A percentile compares a stretch with the other conserved stretches of the same genome.
Conservation (phyloP, 2,888 invertebrate species). For the Ceraclea dissimilis region DNA sequence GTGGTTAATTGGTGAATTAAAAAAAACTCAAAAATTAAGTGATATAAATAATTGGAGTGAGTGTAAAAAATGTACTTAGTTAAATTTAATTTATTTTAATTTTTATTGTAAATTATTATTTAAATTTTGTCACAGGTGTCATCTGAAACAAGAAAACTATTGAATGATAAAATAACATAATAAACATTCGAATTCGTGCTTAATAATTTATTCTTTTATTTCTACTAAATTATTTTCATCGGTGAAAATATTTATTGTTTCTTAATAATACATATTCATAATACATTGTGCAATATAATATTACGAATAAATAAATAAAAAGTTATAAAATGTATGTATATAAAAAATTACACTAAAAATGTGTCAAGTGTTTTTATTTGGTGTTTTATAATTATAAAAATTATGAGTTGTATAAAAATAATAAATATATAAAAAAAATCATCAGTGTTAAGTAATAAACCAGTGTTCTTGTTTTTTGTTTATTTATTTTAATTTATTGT, state of each 20-base stretch:
- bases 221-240: not conserved
- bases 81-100: not conserved
- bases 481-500: too few species aligned
- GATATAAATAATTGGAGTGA: not conserved
- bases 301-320: too few species aligned
- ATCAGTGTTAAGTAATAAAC: too few species aligned
- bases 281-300: too few species aligned
- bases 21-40: not conserved
- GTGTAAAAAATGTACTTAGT: not conserved
- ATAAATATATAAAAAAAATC: too few species aligned
- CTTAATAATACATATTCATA: not conserved
- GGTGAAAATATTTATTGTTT: too few species aligned
- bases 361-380: too few species aligned
- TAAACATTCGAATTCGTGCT: not conserved
- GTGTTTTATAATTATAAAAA: too few species aligned
- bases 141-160: constrained; percentile 24
- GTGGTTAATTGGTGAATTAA: not conserved
- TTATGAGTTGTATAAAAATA: too few species aligned
- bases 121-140: constrained; percentile 16
- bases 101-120: not conserved
- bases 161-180: constrained; percentile 9
- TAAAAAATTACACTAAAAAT: too few species aligned
- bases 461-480: too few species aligned
- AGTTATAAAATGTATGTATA: too few species aligned
- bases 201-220: not conserved